Percentiles rank a stretch among this genome's conserved stretches.
Evolutionary conservation across 2,113 vertebrate genomes (phyloP).

Genomic region (Elephantulus edwardii): DNA sequence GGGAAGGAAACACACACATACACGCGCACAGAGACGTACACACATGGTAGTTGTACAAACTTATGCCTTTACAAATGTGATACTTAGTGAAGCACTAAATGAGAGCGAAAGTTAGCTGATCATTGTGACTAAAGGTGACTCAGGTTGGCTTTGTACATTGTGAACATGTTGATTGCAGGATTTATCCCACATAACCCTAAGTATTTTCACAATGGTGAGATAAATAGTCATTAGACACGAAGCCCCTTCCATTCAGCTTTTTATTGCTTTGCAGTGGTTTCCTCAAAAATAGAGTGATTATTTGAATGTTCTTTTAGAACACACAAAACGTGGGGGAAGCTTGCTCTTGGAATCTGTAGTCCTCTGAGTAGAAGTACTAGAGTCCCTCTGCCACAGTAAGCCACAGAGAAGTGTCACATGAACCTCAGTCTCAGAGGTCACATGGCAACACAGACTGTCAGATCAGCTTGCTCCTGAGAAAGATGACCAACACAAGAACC

Average conservation of each 20-base stretch:
- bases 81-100: conserved; percentile 42
- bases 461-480: not conserved
- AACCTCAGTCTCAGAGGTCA: conserved; percentile 30
- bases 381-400: not conserved
- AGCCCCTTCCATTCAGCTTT: conserved; percentile 38
- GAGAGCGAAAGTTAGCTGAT: conserved; percentile 36
- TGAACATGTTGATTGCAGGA: conserved; percentile 25
- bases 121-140: conserved; percentile 28
- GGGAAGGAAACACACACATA: not conserved
- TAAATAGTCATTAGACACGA: conserved; percentile 53
- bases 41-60: conserved; percentile 9
- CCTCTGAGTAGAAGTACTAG: conserved; percentile 50
- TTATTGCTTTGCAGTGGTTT: conserved; percentile 57
- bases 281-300: conserved; percentile 59
- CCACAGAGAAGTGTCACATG: conserved; percentile 32
- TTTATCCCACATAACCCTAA: conserved; percentile 41
- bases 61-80: conserved; percentile 27
- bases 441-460: not conserved
- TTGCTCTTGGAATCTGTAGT: conserved; percentile 16
- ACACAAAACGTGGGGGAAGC: not conserved
- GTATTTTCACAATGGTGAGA: conserved; percentile 26
- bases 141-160: conserved; percentile 34
- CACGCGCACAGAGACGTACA: not conserved
- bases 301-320: conserved; percentile 44
- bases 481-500: not conserved